These are phyloP conservation scores for Sciurus niger DNA, from an alignment of 2,113 vertebrate species.

Conservation along the genomic window DNA sequence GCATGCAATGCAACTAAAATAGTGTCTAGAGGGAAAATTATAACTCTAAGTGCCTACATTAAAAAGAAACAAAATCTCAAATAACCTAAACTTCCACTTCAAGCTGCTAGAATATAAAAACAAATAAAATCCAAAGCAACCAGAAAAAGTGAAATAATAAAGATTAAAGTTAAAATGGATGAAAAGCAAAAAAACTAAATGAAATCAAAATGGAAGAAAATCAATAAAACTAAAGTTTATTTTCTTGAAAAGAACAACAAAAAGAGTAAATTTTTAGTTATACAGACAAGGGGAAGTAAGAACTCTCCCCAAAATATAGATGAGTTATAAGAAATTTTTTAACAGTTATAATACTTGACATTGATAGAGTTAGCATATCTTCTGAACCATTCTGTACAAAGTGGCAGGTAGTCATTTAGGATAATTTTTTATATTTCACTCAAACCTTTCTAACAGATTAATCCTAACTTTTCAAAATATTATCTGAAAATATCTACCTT, in stretches of 20 bases:
- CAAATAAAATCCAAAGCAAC: conserved; percentile 39
- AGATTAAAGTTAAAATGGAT: not conserved
- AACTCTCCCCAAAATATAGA: not conserved
- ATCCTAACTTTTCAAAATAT: not conserved
- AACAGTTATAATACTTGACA: not conserved
- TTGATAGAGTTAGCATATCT: not conserved
- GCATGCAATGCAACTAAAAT: not conserved
- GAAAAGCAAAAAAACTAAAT: not conserved
- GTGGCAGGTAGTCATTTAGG: not conserved
- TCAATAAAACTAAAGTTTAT: not conserved
- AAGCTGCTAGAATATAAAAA: not conserved
- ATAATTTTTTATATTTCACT: not conserved
- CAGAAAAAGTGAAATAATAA: not conserved
- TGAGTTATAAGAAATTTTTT: not conserved
- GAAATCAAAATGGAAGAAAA: not conserved
- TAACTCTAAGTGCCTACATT: not conserved
- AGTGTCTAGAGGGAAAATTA: not conserved
- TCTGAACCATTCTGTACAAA: not conserved
- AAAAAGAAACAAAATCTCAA: not conserved
- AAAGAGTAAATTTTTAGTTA: not conserved
- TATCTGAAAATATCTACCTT: not conserved
- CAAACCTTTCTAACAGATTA: not conserved
- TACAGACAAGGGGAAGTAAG: not conserved
- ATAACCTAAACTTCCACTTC: not conserved
- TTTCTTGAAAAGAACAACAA: not conserved